Conservation (phyloP, 2,797 vertebrate genomes). For the Podarcis siculus region DNA sequence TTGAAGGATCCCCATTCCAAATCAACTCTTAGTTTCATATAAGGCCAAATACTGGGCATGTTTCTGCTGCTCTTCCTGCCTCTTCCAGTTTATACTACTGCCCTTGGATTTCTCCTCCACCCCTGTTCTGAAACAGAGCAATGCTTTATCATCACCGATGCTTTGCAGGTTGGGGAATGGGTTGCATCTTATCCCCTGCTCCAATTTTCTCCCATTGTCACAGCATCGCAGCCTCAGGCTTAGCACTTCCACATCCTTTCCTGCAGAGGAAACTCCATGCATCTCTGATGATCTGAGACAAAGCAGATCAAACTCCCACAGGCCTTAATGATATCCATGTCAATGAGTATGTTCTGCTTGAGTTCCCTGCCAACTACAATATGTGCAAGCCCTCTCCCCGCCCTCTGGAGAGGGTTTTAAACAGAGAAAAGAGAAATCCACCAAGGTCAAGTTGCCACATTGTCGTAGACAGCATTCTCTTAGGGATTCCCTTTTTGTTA, state of each 20-base stretch:
- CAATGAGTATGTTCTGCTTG: not conserved
- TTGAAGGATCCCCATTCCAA: not conserved
- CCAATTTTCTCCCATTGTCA: not conserved
- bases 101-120: not conserved
- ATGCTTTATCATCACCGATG: not conserved
- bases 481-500: not conserved
- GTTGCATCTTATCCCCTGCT: not conserved
- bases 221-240: not conserved
- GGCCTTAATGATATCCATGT: not conserved
- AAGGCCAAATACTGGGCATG: too few relatives aligned
- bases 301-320: not conserved
- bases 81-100: not conserved
- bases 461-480: not conserved
- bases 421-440: not conserved
- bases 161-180: not conserved
- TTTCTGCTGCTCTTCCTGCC: not conserved
- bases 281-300: not conserved
- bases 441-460: constrained; percentile 8
- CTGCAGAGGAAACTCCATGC: not conserved
- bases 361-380: not conserved
- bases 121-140: too few relatives aligned
- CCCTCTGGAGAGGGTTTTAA: not conserved
- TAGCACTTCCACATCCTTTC: not conserved
- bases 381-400: not conserved
- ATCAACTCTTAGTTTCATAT: not conserved